phyloP scores from a whole-genome alignment of 2,113 vertebrate genomes.

The Salvelinus fontinalis region DNA sequence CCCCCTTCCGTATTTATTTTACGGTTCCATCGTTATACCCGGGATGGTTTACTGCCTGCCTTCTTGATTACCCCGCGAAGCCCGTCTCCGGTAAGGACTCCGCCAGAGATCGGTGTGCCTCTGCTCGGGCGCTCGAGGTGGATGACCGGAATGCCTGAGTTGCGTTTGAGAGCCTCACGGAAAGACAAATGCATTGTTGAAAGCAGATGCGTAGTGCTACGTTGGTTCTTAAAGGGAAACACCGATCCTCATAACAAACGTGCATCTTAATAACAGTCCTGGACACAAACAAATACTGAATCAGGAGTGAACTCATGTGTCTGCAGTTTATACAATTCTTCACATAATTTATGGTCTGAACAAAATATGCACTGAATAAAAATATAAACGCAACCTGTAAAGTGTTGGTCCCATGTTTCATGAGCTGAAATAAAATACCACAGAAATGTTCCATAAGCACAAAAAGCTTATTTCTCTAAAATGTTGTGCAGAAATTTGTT shows the following conservation, averaged over 20 bases:
- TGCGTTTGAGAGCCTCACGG: slow-evolving; percentile 28
- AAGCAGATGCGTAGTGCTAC: slow-evolving; percentile 59
- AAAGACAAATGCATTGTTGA: slow-evolving; percentile 5
- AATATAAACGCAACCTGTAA: too few species aligned
- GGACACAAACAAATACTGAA: background rate
- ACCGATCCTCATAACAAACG: background rate
- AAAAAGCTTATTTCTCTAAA: too few species aligned
- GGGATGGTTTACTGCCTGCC: slow-evolving; percentile 1
- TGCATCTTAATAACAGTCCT: too few species aligned
- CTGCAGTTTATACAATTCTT: background rate
- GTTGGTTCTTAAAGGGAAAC: slow-evolving; percentile 64
- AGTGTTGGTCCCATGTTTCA: too few species aligned
- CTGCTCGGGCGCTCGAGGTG: slow-evolving; percentile 39
- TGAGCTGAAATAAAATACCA: too few species aligned
- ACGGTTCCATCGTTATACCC: slow-evolving; percentile 30
- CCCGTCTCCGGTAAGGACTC: slow-evolving; percentile 39
- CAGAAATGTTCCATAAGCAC: too few species aligned
- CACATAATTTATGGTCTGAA: background rate
- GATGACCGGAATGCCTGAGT: slow-evolving; percentile 18
- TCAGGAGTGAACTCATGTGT: background rate
- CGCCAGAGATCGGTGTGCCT: slow-evolving; percentile 45
- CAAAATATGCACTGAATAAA: too few species aligned
- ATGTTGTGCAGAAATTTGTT: too few species aligned
- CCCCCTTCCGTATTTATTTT: slow-evolving; percentile 9
- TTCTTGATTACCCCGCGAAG: slow-evolving; percentile 21